phyloP scores from a whole-genome alignment of 2,888 invertebrate genomes.

The Cetonia aurata region DNA sequence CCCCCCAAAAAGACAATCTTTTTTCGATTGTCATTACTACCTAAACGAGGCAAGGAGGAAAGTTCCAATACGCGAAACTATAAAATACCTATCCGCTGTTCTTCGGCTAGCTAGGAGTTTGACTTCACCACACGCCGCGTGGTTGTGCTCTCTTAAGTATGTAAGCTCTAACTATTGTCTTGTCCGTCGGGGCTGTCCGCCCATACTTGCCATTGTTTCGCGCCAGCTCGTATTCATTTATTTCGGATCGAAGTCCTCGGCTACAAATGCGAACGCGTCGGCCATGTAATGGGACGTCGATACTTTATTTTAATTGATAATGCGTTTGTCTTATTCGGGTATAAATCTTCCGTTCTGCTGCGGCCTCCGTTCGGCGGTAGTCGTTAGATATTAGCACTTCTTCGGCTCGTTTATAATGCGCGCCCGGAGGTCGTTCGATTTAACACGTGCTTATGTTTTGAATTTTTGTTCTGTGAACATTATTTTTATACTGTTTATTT shows the following conservation, averaged over 20 bases:
- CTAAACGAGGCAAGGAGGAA: no score
- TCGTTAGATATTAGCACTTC: constrained; percentile 45
- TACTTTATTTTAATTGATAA: constrained; percentile 53
- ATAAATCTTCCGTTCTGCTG: constrained; percentile 40
- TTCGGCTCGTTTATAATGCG: not conserved
- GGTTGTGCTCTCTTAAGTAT: not conserved
- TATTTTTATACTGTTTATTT: no score
- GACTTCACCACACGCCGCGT: no score
- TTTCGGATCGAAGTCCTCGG: constrained; percentile 47
- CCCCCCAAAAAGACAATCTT: no score
- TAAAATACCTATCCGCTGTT: no score
- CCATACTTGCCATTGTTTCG: constrained; percentile 56
- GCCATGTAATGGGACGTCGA: constrained; percentile 52
- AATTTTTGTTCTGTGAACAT: no score
- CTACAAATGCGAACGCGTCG: constrained; percentile 52
- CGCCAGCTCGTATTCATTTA: constrained; percentile 53
- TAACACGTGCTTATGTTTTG: not conserved
- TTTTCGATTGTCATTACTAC: no score
- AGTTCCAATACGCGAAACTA: no score
- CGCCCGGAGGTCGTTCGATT: not conserved
- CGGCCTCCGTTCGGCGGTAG: not conserved
- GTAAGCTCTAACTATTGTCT: constrained; percentile 54
- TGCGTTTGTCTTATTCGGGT: constrained; percentile 46
- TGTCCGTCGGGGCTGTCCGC: constrained; percentile 56
- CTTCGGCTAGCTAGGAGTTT: no score